Conservation (phyloP, 2,888 invertebrate species). For the Drosophila nigricruria region DNA sequence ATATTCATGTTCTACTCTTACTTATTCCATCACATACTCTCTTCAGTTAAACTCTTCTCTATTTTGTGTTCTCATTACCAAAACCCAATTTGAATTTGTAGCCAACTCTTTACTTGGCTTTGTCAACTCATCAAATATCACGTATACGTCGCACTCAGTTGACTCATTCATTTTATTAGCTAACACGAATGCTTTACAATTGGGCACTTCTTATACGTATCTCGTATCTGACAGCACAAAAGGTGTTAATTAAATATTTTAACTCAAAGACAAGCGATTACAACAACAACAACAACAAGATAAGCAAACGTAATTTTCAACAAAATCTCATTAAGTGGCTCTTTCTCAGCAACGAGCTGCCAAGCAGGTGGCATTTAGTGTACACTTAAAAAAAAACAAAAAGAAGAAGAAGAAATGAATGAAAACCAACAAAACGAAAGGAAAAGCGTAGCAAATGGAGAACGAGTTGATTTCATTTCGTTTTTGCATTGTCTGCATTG, state of each 20-base stretch:
- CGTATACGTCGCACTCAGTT: slow-evolving; percentile 15
- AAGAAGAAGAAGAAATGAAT: slow-evolving; percentile 1
- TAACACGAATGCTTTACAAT: slow-evolving; percentile 2
- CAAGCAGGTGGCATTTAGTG: slow-evolving; percentile 58
- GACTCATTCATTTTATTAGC: slow-evolving; percentile 12
- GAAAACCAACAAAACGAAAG: slow-evolving; percentile 21
- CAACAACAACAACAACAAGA: slow-evolving; percentile 40
- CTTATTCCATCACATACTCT: neutral
- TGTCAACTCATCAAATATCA: slow-evolving; percentile 33
- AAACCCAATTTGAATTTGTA: neutral
- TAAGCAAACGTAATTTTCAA: slow-evolving; percentile 56
- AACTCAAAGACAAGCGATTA: slow-evolving; percentile 63
- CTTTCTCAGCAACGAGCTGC: slow-evolving; percentile 25
- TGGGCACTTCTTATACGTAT: neutral
- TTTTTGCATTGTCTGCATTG: slow-evolving; percentile 32
- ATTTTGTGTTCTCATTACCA: neutral
- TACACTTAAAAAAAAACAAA: neutral
- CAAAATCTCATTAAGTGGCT: slow-evolving; percentile 74
- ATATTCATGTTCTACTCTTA: neutral
- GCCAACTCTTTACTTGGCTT: neutral
- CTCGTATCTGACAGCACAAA: slow-evolving; percentile 26
- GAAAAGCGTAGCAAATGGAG: slow-evolving; percentile 29
- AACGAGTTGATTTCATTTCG: slow-evolving; percentile 38
- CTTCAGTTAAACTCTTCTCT: neutral
- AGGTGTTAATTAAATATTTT: slow-evolving; percentile 74